A percentile compares a stretch with the other conserved stretches of the same genome.
Evolutionary conservation across 1,140 invertebrate genomes (phyloP).

Genomic region (Drosophila kikkawai): DNA sequence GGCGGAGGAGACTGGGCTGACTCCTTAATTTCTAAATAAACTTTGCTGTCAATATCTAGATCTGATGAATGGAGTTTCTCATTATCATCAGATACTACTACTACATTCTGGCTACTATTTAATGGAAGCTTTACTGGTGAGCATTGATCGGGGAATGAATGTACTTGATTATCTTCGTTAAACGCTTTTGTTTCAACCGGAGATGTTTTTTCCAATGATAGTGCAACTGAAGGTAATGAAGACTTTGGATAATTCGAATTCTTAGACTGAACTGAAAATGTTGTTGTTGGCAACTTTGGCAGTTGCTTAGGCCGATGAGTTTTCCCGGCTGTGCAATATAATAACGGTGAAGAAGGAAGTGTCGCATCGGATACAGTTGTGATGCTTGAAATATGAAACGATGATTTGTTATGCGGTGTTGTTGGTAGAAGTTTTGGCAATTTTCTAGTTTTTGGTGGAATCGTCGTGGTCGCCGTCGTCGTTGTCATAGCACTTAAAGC

Average conservation of each 20-base stretch:
- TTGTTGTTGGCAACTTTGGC: conserved; percentile 59
- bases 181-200: conserved; percentile 1
- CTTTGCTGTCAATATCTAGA: neutral
- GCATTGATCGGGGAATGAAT: neutral
- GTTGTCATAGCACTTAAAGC: conserved; percentile 3
- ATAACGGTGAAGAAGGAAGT: conserved; percentile 15
- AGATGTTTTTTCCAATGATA: conserved; percentile 27
- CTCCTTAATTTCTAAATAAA: conserved; percentile 7
- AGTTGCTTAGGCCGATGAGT: conserved; percentile 63
- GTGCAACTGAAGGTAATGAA: conserved; percentile 13
- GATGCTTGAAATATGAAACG: conserved; percentile 10
- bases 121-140: conserved; percentile 13
- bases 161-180: neutral
- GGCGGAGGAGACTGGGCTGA: neutral
- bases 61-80: neutral
- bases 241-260: conserved; percentile 1
- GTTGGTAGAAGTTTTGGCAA: conserved; percentile 78
- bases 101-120: neutral
- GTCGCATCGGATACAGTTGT: conserved; percentile 8
- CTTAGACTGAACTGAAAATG: conserved; percentile 9
- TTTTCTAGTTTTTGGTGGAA: conserved; percentile 67
- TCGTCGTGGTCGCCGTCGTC: conserved; percentile 5
- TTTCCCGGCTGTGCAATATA: conserved; percentile 33
- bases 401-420: conserved; percentile 52
- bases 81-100: neutral